Percentiles rank a stretch among this genome's conserved stretches.
Conservation (phyloP, 1,140 invertebrate species). For the Pogonomyrmex barbatus region DNA sequence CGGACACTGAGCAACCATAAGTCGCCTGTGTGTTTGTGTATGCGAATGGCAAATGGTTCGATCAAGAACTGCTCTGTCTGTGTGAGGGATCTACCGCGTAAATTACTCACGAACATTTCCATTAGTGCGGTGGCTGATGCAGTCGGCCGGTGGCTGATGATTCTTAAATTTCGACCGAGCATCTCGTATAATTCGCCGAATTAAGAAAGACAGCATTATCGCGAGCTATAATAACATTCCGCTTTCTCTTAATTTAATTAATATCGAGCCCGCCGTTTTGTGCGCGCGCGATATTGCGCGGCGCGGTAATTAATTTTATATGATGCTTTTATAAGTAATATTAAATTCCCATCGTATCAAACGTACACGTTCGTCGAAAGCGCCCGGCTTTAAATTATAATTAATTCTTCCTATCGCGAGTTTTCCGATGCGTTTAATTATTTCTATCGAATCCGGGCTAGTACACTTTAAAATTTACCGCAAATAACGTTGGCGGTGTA, state of each 20-base stretch:
- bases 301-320: slow-evolving; percentile 36
- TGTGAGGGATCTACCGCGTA: not conserved
- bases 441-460: slow-evolving; percentile 24
- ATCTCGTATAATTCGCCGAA: not conserved
- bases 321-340: slow-evolving; percentile 43
- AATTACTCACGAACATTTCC: not conserved
- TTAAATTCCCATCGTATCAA: slow-evolving; percentile 23
- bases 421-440: slow-evolving; percentile 45
- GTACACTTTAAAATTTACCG: slow-evolving; percentile 38
- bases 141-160: no score
- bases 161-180: not conserved
- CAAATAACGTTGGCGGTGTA: slow-evolving; percentile 30
- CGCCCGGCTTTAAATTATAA: slow-evolving; percentile 44
- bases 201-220: slow-evolving; percentile 22
- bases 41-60: slow-evolving; percentile 4
- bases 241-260: slow-evolving; percentile 41
- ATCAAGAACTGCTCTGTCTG: not conserved
- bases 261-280: not conserved
- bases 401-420: slow-evolving; percentile 29
- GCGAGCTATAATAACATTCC: slow-evolving; percentile 5
- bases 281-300: not conserved
- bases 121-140: no score
- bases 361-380: not conserved
- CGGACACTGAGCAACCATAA: not conserved
- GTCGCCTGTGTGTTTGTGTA: not conserved